Base-by-base conservation (phyloP, 2,113 vertebrate species). In the Lepus timidus region DNA sequence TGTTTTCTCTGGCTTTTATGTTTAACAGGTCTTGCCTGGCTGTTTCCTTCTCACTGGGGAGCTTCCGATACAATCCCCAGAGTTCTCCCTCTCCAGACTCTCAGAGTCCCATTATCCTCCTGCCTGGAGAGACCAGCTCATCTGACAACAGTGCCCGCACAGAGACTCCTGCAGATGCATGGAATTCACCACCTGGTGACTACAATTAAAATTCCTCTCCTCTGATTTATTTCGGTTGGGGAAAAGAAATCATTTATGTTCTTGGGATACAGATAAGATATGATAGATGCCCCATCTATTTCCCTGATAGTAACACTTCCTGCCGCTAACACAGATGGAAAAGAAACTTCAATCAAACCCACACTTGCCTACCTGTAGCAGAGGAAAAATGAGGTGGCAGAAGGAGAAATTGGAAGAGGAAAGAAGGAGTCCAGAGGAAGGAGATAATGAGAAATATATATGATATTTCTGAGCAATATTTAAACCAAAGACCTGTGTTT, bases 171-270 rank as follows among this genome's bases (percentile, higher is more conserved):
- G 64, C 36, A 82, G 36, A 92, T 82, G 82, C 44, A 85, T 49
- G 88, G 92, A 91, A 90, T 83, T 94, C 92, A 94, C 70, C 85
- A 92, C 95, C 95, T 96, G 75, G 85, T 89, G 88, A 94, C 81
- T 93, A 90, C 76, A 96, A 91, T 97, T 94, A 97, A 96, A 96
- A 97, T 91, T 92, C 25, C 29, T 96, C 78, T 88, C 90, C 75
- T 96, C 96, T 97, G 92, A 97, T 97, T 96, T 97, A 97, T 94
- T 97, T 96, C 89, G 44, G 91, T 94, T 94, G n/a, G 67, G 73
- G 84, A 58, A 88, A 90, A 94, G 78, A 96, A 96, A 95, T 97
- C 74, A 94, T 88, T 92, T 95, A 95, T 31, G 68, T 96, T 96
- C 95, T 96, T 91, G 31, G 74, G 87, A 92, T 97, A 33, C 82